Evolutionary conservation across 2,797 vertebrate species (phyloP), one percentile per base, ranked within the genome.

Genomic region (Myoxocephalus aenaeus): DNA sequence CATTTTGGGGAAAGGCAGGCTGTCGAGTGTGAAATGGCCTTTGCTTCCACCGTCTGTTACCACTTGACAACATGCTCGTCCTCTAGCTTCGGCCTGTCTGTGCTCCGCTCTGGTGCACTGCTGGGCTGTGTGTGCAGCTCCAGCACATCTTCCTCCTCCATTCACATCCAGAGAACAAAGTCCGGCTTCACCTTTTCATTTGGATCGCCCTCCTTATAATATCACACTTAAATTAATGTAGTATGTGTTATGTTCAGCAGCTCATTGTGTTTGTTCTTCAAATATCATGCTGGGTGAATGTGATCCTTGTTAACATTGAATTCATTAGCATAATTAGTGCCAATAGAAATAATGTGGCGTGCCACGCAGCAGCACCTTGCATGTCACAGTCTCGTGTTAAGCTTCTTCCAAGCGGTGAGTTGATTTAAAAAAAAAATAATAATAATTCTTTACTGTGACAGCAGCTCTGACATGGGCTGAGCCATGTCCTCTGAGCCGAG

Each of bases 291-390:
- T 65, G 36, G 38, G 50, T 80, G 81, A 65, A 78, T 80, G 67
- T 14, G 48, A 85, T 76, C 48, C 82, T 77, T 77, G 63, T 80
- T 81, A 73, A 25, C 65, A 56, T 13, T 71, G 75, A 85, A 86
- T 87, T 77, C 0, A 88, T 92, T 85, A 46, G 25, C 70, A 86
- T 84, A 78, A 84, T 82, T 58, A 61, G 36, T 67, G 44, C 50
- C 62, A 83, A 56, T 34, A 71, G 29, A 79, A 62, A 73, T 69
- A 72, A 75, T 53, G 40, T 22, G 54, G n/a, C 36, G 25, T 71
- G 56, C 34, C 40, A 62, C 36, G 48, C 25, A 66, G 61, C 15
- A 68, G 64, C 65, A 51, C 72, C 50, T 40, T 56, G n/a, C 29
- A 36, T 73, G 70, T 66, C 46, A 62, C 40, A 51, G 27, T 32